Evolutionary conservation across 2,888 invertebrate genomes (phyloP).

Genomic region (Campaea margaritaria): DNA sequence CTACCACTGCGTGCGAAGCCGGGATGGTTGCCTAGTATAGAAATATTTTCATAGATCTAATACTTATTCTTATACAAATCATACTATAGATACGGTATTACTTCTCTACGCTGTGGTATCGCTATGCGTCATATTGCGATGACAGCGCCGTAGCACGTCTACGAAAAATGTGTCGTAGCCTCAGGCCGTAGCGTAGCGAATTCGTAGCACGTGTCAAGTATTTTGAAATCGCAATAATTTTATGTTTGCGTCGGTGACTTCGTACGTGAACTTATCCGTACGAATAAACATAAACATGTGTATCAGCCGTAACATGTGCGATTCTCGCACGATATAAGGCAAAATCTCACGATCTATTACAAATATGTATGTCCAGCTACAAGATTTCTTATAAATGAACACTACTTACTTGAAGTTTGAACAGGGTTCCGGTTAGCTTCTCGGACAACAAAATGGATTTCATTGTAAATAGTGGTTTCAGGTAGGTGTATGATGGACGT

Average conservation of each 20-base stretch:
- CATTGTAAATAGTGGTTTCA: too few relatives aligned
- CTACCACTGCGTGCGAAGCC: too few relatives aligned
- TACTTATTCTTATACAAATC: not conserved
- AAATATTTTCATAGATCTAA: too few relatives aligned
- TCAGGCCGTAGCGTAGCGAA: slow-evolving; percentile 34
- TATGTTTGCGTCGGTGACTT: slow-evolving; percentile 16
- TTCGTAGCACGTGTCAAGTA: slow-evolving; percentile 41
- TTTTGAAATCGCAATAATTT: slow-evolving; percentile 30
- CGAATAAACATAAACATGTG: not conserved
- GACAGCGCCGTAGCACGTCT: slow-evolving; percentile 38
- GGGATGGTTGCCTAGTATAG: too few relatives aligned
- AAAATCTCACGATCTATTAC: too few relatives aligned
- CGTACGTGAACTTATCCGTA: slow-evolving; percentile 6
- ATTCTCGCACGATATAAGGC: too few relatives aligned
- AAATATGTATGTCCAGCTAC: too few relatives aligned
- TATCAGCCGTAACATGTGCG: too few relatives aligned
- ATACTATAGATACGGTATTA: not conserved
- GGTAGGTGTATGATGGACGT: too few relatives aligned
- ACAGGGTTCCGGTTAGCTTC: not conserved
- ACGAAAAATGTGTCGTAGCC: slow-evolving; percentile 34
- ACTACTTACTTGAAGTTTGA: not conserved
- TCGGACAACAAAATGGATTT: not conserved
- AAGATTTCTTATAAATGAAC: too few relatives aligned
- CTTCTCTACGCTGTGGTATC: not conserved
- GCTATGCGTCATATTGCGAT: slow-evolving; percentile 27